Conservation (phyloP, 1,140 invertebrate species). For the Macrobrachium nipponense region DNA sequence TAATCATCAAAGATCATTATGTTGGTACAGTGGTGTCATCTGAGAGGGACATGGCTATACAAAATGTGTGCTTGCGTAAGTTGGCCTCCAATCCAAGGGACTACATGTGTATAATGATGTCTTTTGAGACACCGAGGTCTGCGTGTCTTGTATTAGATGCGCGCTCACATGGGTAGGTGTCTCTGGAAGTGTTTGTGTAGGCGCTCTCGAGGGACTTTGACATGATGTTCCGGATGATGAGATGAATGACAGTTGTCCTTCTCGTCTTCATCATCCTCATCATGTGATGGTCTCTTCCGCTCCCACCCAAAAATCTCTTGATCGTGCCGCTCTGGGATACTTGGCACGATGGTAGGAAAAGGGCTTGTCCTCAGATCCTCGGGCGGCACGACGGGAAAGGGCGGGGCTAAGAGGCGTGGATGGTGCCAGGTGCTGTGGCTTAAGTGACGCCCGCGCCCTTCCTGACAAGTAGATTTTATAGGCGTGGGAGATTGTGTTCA, state of each 20-base stretch:
- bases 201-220: neutral
- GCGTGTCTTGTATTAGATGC: no score
- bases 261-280: neutral
- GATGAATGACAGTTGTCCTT: no score
- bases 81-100: no score
- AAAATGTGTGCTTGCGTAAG: no score
- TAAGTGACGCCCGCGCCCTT: slow-evolving; percentile 27
- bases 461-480: slow-evolving; percentile 35
- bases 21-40: no score
- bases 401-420: slow-evolving; percentile 12
- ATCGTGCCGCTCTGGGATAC: neutral
- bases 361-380: neutral
- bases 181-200: neutral
- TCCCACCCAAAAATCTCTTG: slow-evolving; percentile 9
- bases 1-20: no score
- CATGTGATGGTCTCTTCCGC: neutral
- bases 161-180: neutral
- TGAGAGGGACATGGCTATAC: no score
- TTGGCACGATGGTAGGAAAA: no score
- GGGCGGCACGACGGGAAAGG: neutral
- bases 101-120: no score
- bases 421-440: slow-evolving; percentile 49
- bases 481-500: neutral
- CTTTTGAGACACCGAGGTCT: no score
- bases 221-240: no score